phyloP scores from a whole-genome alignment of 2,113 vertebrate species.

The Petaurus breviceps region DNA sequence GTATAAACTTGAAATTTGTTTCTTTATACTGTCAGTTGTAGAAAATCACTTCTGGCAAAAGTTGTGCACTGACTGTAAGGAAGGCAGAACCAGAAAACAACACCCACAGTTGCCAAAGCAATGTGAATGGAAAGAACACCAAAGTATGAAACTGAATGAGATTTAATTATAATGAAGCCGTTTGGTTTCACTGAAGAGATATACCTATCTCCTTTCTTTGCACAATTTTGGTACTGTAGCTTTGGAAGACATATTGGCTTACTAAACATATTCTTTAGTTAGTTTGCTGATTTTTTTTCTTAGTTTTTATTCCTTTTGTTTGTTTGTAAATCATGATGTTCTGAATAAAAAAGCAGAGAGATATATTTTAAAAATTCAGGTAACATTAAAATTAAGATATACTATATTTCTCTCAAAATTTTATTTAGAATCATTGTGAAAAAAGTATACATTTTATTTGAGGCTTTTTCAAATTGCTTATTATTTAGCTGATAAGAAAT shows the following conservation, averaged over 20 bases:
- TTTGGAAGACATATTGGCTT: no score
- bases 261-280: neutral
- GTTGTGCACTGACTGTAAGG: neutral
- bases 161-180: neutral
- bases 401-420: neutral
- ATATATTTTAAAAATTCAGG: neutral
- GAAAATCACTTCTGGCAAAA: neutral
- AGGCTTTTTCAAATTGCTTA: no score
- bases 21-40: neutral
- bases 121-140: neutral
- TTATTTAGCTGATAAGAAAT: neutral
- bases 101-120: neutral
- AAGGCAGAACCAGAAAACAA: neutral
- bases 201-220: neutral
- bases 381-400: neutral
- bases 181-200: neutral
- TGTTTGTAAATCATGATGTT: neutral
- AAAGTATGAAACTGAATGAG: neutral
- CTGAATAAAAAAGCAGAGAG: neutral
- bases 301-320: neutral
- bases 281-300: neutral
- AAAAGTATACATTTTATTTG: neutral
- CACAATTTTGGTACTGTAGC: neutral
- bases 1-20: neutral
- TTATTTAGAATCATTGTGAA: no score